A percentile compares a stretch with the other conserved stretches of the same genome.
Conservation (phyloP, 1,140 invertebrate genomes). For the Xylocopa sonorina region DNA sequence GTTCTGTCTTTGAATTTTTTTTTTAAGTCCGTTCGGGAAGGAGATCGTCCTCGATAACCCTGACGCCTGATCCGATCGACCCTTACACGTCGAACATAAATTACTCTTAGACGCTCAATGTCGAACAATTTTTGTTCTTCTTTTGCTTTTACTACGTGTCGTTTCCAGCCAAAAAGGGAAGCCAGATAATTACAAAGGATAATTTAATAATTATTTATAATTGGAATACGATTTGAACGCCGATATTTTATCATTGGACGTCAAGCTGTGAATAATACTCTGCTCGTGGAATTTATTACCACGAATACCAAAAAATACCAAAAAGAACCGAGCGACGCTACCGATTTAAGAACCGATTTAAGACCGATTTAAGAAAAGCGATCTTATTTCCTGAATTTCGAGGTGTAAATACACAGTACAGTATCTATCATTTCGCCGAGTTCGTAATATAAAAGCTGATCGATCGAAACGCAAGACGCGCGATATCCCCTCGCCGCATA, state of each 20-base stretch:
- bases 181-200: background rate
- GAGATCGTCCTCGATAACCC: conserved; percentile 24
- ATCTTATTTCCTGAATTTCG: too few species aligned
- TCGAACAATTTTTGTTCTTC: background rate
- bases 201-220: conserved; percentile 29
- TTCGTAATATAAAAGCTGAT: too few species aligned
- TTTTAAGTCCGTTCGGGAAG: background rate
- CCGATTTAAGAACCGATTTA: too few species aligned
- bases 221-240: background rate
- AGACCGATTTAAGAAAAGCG: too few species aligned
- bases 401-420: too few species aligned
- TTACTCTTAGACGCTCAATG: conserved; percentile 23
- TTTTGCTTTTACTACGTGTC: background rate
- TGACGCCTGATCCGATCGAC: conserved; percentile 13
- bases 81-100: conserved; percentile 23
- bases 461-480: too few species aligned
- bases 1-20: background rate
- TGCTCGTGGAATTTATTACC: too few species aligned
- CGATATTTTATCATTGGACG: background rate
- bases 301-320: too few species aligned
- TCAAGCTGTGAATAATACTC: background rate
- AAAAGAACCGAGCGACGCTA: too few species aligned
- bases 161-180: background rate
- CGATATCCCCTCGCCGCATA: too few species aligned
- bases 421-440: too few species aligned